phyloP scores from a whole-genome alignment of 2,113 vertebrate genomes.

The Daboia siamensis region DNA sequence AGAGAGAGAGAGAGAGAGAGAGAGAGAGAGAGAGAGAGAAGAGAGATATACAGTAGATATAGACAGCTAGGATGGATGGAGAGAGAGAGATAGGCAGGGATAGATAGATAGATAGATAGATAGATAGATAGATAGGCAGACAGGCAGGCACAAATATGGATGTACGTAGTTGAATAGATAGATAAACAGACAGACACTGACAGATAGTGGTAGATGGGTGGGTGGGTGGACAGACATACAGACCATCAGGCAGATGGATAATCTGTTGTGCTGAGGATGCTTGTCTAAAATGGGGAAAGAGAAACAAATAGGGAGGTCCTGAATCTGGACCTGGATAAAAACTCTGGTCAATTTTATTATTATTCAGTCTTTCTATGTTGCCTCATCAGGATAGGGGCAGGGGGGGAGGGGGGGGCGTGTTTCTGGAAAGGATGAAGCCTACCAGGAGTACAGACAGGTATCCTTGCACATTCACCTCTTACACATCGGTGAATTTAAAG shows the following conservation, averaged over 20 bases:
- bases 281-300: not conserved
- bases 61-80: not conserved
- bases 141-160: too few relatives aligned
- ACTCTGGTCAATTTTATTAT: not conserved
- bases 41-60: not conserved
- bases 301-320: not conserved
- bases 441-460: not conserved
- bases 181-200: not conserved
- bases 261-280: not conserved
- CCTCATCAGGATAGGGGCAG: not conserved
- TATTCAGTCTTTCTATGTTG: not conserved
- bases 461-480: not conserved
- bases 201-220: not conserved
- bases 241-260: too few relatives aligned
- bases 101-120: too few relatives aligned
- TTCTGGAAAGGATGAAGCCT: not conserved
- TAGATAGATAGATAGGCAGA: not conserved
- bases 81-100: not conserved
- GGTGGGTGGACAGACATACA: too few relatives aligned
- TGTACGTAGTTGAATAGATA: too few relatives aligned
- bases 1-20: too few relatives aligned
- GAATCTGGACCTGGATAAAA: not conserved
- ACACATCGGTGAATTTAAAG: not conserved
- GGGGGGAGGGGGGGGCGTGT: not conserved
- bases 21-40: not conserved